phyloP scores from a whole-genome alignment of 2,113 vertebrate species.

The Syngnathus typhle region DNA sequence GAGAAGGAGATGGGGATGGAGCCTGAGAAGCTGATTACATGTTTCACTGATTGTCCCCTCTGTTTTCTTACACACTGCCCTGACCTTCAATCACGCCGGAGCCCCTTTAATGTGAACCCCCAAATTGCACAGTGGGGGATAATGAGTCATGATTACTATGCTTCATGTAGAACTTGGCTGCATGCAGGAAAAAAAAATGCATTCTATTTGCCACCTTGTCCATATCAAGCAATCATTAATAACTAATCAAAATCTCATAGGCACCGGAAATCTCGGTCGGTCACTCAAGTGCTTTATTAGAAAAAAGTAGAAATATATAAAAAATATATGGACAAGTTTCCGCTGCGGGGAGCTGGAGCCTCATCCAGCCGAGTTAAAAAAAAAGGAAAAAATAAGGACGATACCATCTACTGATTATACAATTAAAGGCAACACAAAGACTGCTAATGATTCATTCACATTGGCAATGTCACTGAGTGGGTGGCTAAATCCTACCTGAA shows the following conservation, averaged over 20 bases:
- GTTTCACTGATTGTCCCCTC: slow-evolving; percentile 63
- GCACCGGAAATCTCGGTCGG: slow-evolving; percentile 21
- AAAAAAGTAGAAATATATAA: neutral
- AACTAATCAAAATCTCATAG: slow-evolving; percentile 36
- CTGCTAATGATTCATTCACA: neutral
- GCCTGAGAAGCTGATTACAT: slow-evolving; percentile 66
- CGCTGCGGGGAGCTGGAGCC: neutral
- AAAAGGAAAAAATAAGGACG: neutral
- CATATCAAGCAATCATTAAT: slow-evolving; percentile 48
- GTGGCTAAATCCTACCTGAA: slow-evolving; percentile 68
- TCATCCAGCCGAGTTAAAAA: neutral
- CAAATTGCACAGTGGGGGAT: slow-evolving; percentile 54
- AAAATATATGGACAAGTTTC: no score
- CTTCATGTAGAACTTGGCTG: slow-evolving; percentile 61
- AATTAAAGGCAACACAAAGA: neutral
- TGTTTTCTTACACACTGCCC: slow-evolving; percentile 47
- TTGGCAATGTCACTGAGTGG: neutral
- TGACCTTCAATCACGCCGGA: slow-evolving; percentile 75
- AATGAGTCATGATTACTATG: slow-evolving; percentile 68
- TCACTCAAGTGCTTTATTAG: neutral
- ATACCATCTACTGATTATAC: neutral
- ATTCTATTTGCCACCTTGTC: slow-evolving; percentile 21
- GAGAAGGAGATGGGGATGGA: slow-evolving; percentile 52
- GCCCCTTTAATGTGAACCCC: slow-evolving; percentile 63
- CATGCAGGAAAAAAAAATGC: neutral